Evolutionary conservation across 2,888 invertebrate genomes (phyloP), one percentile per base, ranked within the genome.

Genomic region (Cerceris rybyensis): DNA sequence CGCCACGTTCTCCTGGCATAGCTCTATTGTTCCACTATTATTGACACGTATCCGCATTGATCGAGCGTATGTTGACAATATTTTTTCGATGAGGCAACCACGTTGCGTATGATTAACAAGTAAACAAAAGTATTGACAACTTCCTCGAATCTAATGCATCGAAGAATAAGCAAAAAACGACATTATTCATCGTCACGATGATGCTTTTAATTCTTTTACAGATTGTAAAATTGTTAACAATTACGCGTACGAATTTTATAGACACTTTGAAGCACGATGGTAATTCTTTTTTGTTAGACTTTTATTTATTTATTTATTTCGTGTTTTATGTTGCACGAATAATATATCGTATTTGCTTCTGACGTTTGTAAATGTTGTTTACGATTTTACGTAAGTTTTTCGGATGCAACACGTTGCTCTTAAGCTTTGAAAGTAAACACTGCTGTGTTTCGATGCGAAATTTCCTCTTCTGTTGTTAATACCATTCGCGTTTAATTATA

Each of bases 1-100:
- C 43, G 46, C 63, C 57, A 59, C 16, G 42, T 7, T 50, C 16
- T 9, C 11, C 13, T 49, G 58, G 66, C 61, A 11, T 16, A n/a
- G n/a, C 14, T n/a, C 63, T 17, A 73, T 77, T 79, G 69, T 79
- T 63, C 78, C 63, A 73, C 61, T 63, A 14, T 43, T 17, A 52
- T 28, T 59, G 16, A 50, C 11, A 50, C 9, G 39, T 11, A 49
- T 42, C 39, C 11, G 16, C 5, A 16, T 5, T n/a, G 16, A 58
- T 8, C 14, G n/a, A 13, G 2, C 28, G 8, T 13, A 49, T n/a
- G n/a, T 52, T 13, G 13, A 52, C 13, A 57, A 28, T 28, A 28
- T 28, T 28, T 28, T 50, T 49, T 64, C 46, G n/a, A 8, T 43
- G 63, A 6, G 11, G 2, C 7, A 7, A 54, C 39, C n/a, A n/a